Evolutionary conservation across 1,140 invertebrate species (phyloP).

Genomic region (Drosophila orena): DNA sequence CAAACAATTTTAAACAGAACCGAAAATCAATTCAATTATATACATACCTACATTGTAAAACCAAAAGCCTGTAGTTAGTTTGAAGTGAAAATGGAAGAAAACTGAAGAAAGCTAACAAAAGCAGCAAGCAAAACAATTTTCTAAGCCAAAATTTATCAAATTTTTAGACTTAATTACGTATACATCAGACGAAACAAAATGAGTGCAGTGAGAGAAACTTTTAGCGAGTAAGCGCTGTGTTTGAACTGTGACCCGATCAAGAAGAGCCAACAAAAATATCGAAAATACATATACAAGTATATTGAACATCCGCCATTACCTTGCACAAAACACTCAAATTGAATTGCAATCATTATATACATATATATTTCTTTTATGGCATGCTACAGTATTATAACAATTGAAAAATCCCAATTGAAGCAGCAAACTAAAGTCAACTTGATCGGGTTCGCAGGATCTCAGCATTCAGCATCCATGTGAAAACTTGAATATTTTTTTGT

Average conservation of each 20-base stretch:
- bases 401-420: not conserved
- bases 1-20: conserved; percentile 51
- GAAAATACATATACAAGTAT: not conserved
- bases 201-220: conserved; percentile 32
- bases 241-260: conserved; percentile 32
- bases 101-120: conserved; percentile 11
- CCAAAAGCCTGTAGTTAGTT: conserved; percentile 77
- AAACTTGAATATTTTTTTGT: conserved; percentile 63
- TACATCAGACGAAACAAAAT: conserved; percentile 24
- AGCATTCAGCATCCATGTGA: conserved; percentile 64
- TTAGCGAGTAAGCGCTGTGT: conserved; percentile 19
- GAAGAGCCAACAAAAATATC: conserved; percentile 1
- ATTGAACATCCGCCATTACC: not conserved
- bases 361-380: not conserved
- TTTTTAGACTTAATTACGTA: conserved; percentile 68
- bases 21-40: conserved; percentile 39
- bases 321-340: not conserved
- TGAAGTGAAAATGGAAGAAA: conserved; percentile 52
- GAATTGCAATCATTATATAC: not conserved
- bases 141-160: conserved; percentile 80
- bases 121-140: conserved; percentile 60
- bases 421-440: conserved; percentile 22
- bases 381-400: not conserved
- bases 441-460: conserved; percentile 37
- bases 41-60: conserved; percentile 30